Evolutionary conservation across 2,888 invertebrate species (phyloP), one percentile per base, ranked within the genome.

Genomic region (Physocephala rufipes): DNA sequence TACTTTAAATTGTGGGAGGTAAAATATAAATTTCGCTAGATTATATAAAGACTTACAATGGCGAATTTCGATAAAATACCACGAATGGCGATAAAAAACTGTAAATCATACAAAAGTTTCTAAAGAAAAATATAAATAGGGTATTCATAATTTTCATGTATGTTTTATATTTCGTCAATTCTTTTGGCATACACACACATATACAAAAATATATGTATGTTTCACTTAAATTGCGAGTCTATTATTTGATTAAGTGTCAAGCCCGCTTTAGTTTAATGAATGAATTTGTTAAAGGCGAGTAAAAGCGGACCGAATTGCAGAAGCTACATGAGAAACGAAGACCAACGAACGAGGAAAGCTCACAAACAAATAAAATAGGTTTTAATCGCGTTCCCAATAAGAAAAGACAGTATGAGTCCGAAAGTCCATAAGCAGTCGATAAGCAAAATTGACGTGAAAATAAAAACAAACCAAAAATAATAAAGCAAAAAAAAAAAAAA

Each of bases 331-430:
- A 4, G 47, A 63, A 47, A 26, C 15, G 7, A 21, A 51, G 26
- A 26, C 51, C 49, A 26, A 13, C 58, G 26, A 58, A 26, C 58
- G 21, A 24, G 26, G 3, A 28, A 9, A 2, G 53, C 19, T 21
- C 5, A 9, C 47, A 47, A 21, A 45, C 47, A 24, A 24, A 43
- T 59, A 30, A 67, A 59, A 30, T 26, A 26, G 47, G 47, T 45
- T 61, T 67, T 67, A 67, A 67, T 67, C 59, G 59, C 59, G 67
- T 67, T 67, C 49, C 47, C 67, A 67, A 30, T 61, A 49, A 26
- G 45, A 45, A 67, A 59, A 58, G 47, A 36, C 36, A 36, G 36
- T 36, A 36, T 19, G 24, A 16, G 45, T 21, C 24, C 7, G 2
- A 28, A 2, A 24, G 24, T 53, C 58, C 26, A 58, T 15, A 19